Conservation (phyloP, 2,113 vertebrate genomes). For the Pholis gunnellus region DNA sequence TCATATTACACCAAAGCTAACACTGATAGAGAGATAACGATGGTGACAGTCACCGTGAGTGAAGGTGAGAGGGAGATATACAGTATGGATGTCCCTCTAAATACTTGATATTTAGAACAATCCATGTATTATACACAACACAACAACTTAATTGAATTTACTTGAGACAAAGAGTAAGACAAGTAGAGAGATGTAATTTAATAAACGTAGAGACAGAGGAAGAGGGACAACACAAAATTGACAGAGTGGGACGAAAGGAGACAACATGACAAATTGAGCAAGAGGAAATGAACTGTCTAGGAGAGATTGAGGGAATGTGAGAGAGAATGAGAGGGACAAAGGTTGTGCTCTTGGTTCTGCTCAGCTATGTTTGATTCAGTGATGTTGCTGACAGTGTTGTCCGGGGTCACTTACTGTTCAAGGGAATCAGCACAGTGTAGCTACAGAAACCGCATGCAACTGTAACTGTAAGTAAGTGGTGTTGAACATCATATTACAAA, state of each 20-base stretch:
- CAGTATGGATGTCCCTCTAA: conserved; percentile 7
- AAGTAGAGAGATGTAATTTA: conserved; percentile 41
- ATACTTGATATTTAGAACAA: conserved; percentile 23
- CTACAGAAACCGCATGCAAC: background rate
- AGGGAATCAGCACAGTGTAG: conserved; percentile 7
- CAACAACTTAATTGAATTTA: conserved; percentile 34
- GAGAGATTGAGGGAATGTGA: conserved; percentile 7
- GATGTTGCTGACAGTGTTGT: conserved; percentile 47
- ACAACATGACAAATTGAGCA: conserved; percentile 54
- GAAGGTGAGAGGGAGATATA: conserved; percentile 37
- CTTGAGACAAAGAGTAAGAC: conserved; percentile 35
- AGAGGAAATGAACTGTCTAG: conserved; percentile 41
- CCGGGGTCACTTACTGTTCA: conserved; percentile 34
- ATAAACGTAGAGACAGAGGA: conserved; percentile 29
- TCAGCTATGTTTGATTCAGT: conserved; percentile 46
- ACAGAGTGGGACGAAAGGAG: conserved; percentile 25
- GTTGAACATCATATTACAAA: conserved; percentile 6
- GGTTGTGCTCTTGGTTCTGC: conserved; percentile 47
- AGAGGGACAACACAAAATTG: conserved; percentile 44
- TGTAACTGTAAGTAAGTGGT: background rate
- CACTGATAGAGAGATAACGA: conserved; percentile 44
- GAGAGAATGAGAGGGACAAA: conserved; percentile 9
- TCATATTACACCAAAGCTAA: conserved; percentile 52
- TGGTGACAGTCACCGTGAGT: conserved; percentile 26
- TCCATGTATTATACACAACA: conserved; percentile 25